Evolutionary conservation across 2,888 invertebrate genomes (phyloP), one percentile per base, ranked within the genome.

Genomic region (Arrhopalites spinosus): DNA sequence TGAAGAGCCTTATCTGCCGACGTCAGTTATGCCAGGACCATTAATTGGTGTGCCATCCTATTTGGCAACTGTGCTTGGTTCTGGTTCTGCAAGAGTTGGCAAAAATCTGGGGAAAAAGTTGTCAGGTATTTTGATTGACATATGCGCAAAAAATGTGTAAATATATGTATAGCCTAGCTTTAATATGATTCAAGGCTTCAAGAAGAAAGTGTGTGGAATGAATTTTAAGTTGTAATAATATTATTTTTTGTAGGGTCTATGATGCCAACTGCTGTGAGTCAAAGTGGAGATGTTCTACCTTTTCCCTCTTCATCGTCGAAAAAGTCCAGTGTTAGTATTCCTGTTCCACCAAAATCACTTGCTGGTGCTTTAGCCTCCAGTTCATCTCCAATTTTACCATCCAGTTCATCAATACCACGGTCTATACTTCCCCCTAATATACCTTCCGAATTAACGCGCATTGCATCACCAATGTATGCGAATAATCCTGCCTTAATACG

Each of bases 371-470:
- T 64, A 1, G 53, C 73, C 1, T n/a, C 53, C 1, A 64, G 76
- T 2, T 15, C 66, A 20, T 36, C 72, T 3, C 47, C 71, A 47
- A 29, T 56, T 29, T 53, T 73, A 3, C 23, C 36, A 15, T 61
- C 71, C 47, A 43, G 56, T 29, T 53, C 75, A 1, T 25, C 36
- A n/a, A 36, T 61, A 47, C 71, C 71, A 11, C 29, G 27, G n/a
- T 30, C 71, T 23, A 61, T 68, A 17, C 73, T 75, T 30, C 76
- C 78, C 59, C 71, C 56, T 13, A 67, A 68, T 63, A 20, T 76
- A 1, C 69, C 72, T 29, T 73, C 79, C 7, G 75, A 77, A 29
- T 59, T 81, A 43, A 78, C 80, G 2, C 50, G 69, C 8, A 53
- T 69, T 29, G 73, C 73, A n/a, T 30, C 25, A 11, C 73, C 73